Conservation (phyloP, 35 echinoderm and acorn worm species). For the Hemicentrotus pulcherrimus region DNA sequence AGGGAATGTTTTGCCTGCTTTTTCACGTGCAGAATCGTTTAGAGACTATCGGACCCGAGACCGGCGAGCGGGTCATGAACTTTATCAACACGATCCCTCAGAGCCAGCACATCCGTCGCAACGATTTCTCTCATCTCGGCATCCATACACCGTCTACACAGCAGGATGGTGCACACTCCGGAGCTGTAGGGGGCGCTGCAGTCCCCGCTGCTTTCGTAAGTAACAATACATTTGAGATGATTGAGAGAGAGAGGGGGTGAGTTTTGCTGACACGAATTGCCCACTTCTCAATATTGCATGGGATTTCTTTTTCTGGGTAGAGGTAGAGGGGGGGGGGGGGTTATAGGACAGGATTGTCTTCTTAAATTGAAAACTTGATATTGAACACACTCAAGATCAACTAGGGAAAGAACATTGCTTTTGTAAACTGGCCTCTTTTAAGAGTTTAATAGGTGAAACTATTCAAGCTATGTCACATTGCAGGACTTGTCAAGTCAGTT, state of each 20-base stretch:
- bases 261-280: not conserved
- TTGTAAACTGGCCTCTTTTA: too few species aligned
- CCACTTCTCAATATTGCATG: too few species aligned
- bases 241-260: not conserved
- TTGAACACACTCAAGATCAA: too few species aligned
- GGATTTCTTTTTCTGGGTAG: too few species aligned
- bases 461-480: not conserved
- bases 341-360: too few species aligned
- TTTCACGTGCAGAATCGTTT: constrained; percentile 59
- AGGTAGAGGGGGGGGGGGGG: too few species aligned
- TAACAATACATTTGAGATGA: constrained; percentile 32
- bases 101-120: constrained; percentile 49
- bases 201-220: constrained; percentile 33
- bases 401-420: too few species aligned
- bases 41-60: not conserved
- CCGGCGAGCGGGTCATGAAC: constrained; percentile 55
- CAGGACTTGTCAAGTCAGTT: not conserved
- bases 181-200: constrained; percentile 34
- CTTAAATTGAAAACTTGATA: too few species aligned
- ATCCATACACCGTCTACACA: constrained; percentile 51
- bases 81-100: constrained; percentile 62
- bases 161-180: not conserved
- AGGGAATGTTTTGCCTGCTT: not conserved
- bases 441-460: not conserved
- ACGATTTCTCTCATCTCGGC: constrained; percentile 91